phyloP scores from a whole-genome alignment of 2,797 vertebrate genomes.

The Oceanodroma leucorhoa region DNA sequence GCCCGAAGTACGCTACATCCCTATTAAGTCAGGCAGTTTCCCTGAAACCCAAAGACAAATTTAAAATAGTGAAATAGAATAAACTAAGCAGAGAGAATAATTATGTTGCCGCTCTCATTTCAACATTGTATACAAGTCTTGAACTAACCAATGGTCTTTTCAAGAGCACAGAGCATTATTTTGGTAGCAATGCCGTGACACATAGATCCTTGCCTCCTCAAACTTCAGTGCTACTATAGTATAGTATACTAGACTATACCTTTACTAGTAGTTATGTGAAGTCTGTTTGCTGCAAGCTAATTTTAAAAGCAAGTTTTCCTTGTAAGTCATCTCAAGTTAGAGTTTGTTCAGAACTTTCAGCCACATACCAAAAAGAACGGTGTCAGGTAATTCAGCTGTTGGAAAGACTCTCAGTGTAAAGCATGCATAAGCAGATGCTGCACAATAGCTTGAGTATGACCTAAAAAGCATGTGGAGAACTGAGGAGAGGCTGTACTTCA shows the following conservation, averaged over 20 bases:
- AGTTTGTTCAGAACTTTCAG: not conserved
- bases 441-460: not conserved
- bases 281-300: not conserved
- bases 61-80: not conserved
- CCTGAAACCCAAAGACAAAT: not conserved
- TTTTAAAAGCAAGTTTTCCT: not conserved
- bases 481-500: not conserved
- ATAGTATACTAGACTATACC: not conserved
- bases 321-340: not conserved
- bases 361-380: not conserved
- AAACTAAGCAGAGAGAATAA: not conserved
- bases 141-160: not conserved
- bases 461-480: not conserved
- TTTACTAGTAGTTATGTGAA: not conserved
- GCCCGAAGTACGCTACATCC: not conserved
- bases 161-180: not conserved
- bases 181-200: not conserved
- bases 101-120: not conserved
- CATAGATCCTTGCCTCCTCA: not conserved
- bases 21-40: not conserved
- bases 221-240: not conserved
- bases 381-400: not conserved
- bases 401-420: not conserved
- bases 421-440: not conserved
- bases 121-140: not conserved